Percentiles rank a stretch among this genome's conserved stretches.
phyloP scores from a whole-genome alignment of 2,797 vertebrate genomes.

The Syngnathus rostellatus region DNA sequence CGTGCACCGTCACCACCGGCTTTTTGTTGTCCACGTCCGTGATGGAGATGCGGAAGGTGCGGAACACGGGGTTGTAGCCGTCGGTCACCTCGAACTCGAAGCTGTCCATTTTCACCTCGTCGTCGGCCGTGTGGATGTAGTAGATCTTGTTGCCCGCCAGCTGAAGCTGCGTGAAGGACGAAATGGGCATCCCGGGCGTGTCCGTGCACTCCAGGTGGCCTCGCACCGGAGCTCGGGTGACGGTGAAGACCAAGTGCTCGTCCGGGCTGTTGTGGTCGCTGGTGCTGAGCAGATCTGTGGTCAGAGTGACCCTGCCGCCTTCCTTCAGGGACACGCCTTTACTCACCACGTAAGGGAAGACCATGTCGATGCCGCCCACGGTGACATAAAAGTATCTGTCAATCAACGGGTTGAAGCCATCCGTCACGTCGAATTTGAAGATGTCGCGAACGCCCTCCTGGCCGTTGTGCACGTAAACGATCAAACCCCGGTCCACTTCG shows the following conservation, averaged over 20 bases:
- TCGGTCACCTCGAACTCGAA: constrained; percentile 97
- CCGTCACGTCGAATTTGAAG: constrained; percentile 94
- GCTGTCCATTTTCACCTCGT: constrained; percentile 95
- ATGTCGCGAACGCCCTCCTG: constrained; percentile 87
- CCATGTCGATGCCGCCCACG: constrained; percentile 82
- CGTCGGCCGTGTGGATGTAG: constrained; percentile 90
- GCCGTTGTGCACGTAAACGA: constrained; percentile 81
- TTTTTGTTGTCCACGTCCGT: constrained; percentile 94
- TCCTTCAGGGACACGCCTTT: constrained; percentile 95
- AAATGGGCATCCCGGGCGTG: constrained; percentile 76
- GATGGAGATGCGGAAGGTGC: constrained; percentile 92
- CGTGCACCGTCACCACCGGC: constrained; percentile 83
- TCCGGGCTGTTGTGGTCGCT: constrained; percentile 94
- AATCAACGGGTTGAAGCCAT: constrained; percentile 88
- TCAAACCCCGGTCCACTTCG: constrained; percentile 82
- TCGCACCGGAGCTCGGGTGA: constrained; percentile 84
- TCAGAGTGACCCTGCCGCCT: constrained; percentile 87
- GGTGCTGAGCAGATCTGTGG: constrained; percentile 91
- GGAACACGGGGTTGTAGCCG: constrained; percentile 90
- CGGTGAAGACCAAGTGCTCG: constrained; percentile 87
- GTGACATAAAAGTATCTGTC: constrained; percentile 97
- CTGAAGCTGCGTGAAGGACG: constrained; percentile 87
- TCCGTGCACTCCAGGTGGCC: constrained; percentile 93
- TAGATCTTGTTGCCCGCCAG: constrained; percentile 93
- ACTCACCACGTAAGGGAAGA: constrained; percentile 90